Evolutionary conservation across 2,113 vertebrate genomes (phyloP).

Genomic region (Struthio camelus): DNA sequence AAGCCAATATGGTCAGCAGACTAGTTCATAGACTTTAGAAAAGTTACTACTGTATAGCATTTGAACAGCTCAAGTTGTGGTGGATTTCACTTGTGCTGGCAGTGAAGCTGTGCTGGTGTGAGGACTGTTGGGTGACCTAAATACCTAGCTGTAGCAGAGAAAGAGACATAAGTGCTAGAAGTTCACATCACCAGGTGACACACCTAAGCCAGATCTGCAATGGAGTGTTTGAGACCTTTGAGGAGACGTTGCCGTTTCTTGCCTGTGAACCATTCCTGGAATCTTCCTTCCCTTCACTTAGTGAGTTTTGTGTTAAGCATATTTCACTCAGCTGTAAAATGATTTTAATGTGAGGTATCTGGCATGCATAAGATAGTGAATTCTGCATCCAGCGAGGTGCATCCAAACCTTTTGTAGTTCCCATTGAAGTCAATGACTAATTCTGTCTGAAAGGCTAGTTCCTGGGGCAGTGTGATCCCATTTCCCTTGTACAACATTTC

Average conservation of each 20-base stretch:
- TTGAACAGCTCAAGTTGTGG: neutral
- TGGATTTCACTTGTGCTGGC: neutral
- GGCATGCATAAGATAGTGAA: neutral
- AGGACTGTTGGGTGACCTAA: neutral
- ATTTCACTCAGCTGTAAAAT: neutral
- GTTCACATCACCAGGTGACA: neutral
- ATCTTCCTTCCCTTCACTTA: neutral
- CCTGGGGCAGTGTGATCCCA: neutral
- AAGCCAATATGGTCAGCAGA: neutral
- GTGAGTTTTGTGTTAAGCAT: neutral
- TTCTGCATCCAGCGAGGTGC: neutral
- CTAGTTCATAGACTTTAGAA: neutral
- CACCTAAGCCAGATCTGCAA: neutral
- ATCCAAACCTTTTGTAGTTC: neutral
- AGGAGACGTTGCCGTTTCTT: neutral
- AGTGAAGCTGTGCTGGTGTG: neutral
- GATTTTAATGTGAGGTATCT: neutral
- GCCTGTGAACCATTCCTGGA: neutral
- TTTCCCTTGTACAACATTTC: neutral
- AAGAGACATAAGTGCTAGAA: neutral
- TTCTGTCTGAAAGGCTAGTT: neutral
- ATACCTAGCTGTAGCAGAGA: neutral
- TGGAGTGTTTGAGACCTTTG: neutral
- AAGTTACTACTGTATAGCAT: neutral
- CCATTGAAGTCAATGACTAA: neutral